Percentiles rank a stretch among this genome's conserved stretches.
Evolutionary conservation across 2,797 vertebrate genomes (phyloP).

Genomic region (Sebastes minor): DNA sequence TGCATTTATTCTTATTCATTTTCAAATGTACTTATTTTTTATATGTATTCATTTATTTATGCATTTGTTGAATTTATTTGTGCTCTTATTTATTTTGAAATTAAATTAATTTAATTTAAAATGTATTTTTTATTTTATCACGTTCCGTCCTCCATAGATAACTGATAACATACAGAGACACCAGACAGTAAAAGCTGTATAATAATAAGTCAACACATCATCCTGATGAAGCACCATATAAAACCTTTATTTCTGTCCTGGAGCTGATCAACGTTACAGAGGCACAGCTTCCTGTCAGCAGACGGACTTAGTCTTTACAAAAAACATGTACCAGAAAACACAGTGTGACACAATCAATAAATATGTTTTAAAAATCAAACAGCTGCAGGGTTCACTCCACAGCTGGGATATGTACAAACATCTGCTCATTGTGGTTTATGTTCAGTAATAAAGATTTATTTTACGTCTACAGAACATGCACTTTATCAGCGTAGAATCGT

Average conservation of each 20-base stretch:
- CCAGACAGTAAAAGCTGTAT: not conserved
- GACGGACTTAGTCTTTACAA: not conserved
- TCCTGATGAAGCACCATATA: slow-evolving; percentile 24
- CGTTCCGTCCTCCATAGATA: too few species aligned
- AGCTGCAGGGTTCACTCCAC: not conserved
- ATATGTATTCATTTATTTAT: too few species aligned
- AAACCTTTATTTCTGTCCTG: slow-evolving; percentile 30
- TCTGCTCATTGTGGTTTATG: not conserved
- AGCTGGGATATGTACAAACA: not conserved
- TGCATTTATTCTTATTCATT: too few species aligned
- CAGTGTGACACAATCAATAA: slow-evolving; percentile 61
- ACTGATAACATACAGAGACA: too few species aligned
- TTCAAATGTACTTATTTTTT: too few species aligned
- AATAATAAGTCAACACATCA: too few species aligned
- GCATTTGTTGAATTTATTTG: too few species aligned
- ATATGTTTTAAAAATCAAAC: slow-evolving; percentile 29
- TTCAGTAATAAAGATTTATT: not conserved
- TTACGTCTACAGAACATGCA: not conserved
- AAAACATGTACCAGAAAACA: slow-evolving; percentile 35
- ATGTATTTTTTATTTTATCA: too few species aligned
- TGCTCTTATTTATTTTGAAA: too few species aligned
- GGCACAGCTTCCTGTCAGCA: too few species aligned
- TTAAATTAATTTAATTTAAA: too few species aligned
- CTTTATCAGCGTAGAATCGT: not conserved
- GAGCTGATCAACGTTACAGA: slow-evolving; percentile 4